Evolutionary conservation across 2,113 vertebrate species (phyloP), one percentile per base, ranked within the genome.

Genomic region (Apus apus): DNA sequence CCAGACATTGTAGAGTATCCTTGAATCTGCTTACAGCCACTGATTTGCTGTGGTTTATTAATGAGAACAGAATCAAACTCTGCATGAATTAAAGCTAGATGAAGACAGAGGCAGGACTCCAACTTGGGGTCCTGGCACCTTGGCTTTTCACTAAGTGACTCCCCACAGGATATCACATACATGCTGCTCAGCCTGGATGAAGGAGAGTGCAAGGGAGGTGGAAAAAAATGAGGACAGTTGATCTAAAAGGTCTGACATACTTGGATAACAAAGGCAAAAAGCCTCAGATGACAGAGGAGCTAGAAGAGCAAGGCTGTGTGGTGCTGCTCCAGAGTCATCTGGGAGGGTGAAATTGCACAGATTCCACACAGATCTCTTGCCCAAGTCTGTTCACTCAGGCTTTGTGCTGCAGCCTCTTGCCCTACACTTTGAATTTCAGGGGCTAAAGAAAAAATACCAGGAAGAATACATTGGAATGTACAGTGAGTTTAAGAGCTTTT

Each of bases 401-500:
- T 92, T 74, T 72, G 45, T 45, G 8, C 66, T 88, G 56, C 73
- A 91, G 94, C 58, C 82, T 94, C 90, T 61, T 89, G 89, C 94
- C 84, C 89, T 45, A 11, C 30, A 74, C 84, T 91, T 78, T 89
- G 89, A 82, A 38, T 56, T 77, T 64, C 74, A 90, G 90, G 36
- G 17, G 30, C 78, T 77, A 82, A 56, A 82, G 87, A 87, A 94
- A 48, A 93, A 96, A 91, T 90, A 72, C 92, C 86, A 68, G 79
- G 82, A 94, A 94, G 90, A 94, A 92, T 71, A 94, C 82, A 79
- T 6, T 91, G 96, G 94, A 94, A 97, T 97, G 87, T 80, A 90
- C 85, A 76, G 88, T 83, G 91, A 90, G 77, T 97, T 89, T 91
- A 95, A 87, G 95, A 96, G 91, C 93, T 93, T 97, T 92, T 86